These are phyloP conservation scores for Struthidea cinerea DNA, from an alignment of 2,113 vertebrate genomes.

Conservation along the genomic window DNA sequence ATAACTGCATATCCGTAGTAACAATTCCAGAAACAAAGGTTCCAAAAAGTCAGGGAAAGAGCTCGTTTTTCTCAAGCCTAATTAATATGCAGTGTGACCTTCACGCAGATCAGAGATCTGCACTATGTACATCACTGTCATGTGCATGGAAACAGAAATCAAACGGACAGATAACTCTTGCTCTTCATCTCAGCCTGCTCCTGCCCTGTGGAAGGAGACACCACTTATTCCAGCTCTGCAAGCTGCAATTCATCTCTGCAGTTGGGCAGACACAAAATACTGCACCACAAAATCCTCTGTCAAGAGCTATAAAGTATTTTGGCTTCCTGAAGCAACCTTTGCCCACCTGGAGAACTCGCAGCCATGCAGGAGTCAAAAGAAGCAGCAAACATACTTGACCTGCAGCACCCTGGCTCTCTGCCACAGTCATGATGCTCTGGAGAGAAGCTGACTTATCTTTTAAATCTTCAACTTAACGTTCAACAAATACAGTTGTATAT, in stretches of 20 bases:
- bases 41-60: background rate
- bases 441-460: background rate
- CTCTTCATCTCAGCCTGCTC: background rate
- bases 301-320: background rate
- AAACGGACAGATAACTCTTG: background rate
- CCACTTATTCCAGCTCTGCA: background rate
- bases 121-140: too few relatives aligned
- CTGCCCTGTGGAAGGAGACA: background rate
- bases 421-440: background rate
- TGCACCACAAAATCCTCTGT: background rate
- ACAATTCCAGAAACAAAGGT: background rate
- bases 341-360: background rate
- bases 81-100: accelerated
- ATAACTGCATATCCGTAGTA: background rate
- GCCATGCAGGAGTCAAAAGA: background rate
- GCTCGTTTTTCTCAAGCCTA: background rate
- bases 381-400: background rate
- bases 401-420: background rate
- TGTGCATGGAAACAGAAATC: background rate
- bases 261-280: background rate
- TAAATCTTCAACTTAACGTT: background rate
- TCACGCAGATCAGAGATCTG: background rate
- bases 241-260: background rate
- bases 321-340: background rate
- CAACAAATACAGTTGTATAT: background rate